A percentile compares a stretch with the other conserved stretches of the same genome.
These are phyloP conservation scores for Callyntrura guangdongensis DNA, from an alignment of 2,888 invertebrate genomes.

Conservation along the genomic window DNA sequence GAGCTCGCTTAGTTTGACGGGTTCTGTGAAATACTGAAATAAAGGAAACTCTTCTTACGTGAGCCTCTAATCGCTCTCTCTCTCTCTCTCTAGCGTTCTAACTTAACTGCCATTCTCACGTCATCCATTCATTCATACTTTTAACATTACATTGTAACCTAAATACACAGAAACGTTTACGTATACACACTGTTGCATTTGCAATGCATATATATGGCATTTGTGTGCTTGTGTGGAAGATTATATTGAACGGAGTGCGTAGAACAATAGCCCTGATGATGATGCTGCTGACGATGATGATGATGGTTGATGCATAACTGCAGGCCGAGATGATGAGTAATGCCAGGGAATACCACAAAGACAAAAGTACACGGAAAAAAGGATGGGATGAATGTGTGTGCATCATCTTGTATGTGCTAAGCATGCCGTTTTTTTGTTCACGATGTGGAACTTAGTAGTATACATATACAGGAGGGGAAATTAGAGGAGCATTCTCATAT, in stretches of 20 bases:
- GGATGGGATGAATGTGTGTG: constrained; percentile 35
- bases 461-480: neutral
- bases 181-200: neutral
- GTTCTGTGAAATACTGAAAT: neutral
- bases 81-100: too few species aligned
- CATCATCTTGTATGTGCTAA: constrained; percentile 14
- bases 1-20: neutral
- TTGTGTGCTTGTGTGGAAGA: neutral
- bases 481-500: neutral
- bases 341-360: constrained; percentile 36
- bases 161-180: neutral
- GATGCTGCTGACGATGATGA: neutral
- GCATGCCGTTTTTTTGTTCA: neutral
- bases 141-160: neutral
- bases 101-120: too few species aligned
- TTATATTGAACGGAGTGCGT: neutral
- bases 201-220: too few species aligned
- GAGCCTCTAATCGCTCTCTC: too few species aligned
- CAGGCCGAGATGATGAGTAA: constrained; percentile 27
- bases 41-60: constrained; percentile 9
- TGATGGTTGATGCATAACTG: neutral
- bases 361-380: constrained; percentile 19
- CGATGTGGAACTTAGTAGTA: neutral
- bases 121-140: neutral
- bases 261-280: neutral